Percentiles rank a stretch among this genome's conserved stretches.
Evolutionary conservation across 1,140 invertebrate genomes (phyloP).

Genomic region (Drosophila neocordata): DNA sequence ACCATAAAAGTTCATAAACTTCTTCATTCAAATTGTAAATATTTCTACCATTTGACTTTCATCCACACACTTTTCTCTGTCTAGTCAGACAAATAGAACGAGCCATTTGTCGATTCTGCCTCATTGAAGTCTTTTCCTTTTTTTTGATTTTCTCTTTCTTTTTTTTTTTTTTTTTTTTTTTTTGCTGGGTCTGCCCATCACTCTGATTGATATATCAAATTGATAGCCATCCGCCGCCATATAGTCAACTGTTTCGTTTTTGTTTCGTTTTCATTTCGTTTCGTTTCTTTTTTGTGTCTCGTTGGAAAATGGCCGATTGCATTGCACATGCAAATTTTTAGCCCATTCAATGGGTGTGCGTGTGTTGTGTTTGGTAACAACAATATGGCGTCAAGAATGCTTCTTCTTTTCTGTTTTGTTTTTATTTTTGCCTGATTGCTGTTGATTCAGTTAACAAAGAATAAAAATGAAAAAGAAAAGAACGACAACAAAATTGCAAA

Average conservation of each 20-base stretch:
- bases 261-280: constrained; percentile 25
- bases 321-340: constrained; percentile 76
- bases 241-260: constrained; percentile 33
- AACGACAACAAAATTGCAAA: neutral
- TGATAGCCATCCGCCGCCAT: constrained; percentile 59
- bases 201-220: constrained; percentile 78
- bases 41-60: too few relatives aligned
- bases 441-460: constrained; percentile 47
- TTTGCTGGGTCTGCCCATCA: constrained; percentile 7
- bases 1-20: too few relatives aligned
- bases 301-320: constrained; percentile 53
- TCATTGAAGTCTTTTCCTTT: neutral
- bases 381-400: constrained; percentile 62
- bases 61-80: too few relatives aligned
- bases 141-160: neutral
- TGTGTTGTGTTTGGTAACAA: constrained; percentile 61
- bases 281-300: too few relatives aligned
- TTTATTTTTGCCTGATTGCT: constrained; percentile 52
- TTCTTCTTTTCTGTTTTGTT: constrained; percentile 63
- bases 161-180: constrained; percentile 8
- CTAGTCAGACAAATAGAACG: too few relatives aligned
- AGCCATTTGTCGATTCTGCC: constrained; percentile 23
- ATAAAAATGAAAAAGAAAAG: neutral
- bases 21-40: too few relatives aligned
- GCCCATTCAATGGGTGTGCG: constrained; percentile 73